Percentiles rank a stretch among this genome's conserved stretches.
These are phyloP conservation scores for Prunella fulvescens DNA, from an alignment of 2,113 vertebrate species.

Conservation along the genomic window DNA sequence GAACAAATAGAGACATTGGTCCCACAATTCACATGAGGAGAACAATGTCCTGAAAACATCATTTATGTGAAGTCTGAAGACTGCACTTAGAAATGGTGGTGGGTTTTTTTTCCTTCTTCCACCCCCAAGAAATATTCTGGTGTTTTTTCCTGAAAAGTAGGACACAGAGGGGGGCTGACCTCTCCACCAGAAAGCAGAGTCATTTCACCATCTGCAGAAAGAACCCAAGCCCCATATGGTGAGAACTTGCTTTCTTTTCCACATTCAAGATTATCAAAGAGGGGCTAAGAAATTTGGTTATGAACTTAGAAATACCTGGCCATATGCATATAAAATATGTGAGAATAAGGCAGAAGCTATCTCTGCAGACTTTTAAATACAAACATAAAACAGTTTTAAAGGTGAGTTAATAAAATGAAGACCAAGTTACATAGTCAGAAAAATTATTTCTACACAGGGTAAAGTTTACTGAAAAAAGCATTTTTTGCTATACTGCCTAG, in stretches of 20 bases:
- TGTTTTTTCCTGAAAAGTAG: background rate
- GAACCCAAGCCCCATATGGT: background rate
- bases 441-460: background rate
- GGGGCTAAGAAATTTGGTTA: background rate
- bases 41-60: background rate
- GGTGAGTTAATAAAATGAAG: background rate
- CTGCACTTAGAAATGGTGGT: background rate
- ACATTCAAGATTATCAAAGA: background rate
- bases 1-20: background rate
- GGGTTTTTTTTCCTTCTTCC: background rate
- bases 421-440: background rate
- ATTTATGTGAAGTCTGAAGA: background rate
- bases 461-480: background rate
- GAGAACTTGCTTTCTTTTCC: background rate
- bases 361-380: background rate
- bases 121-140: background rate
- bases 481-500: constrained; percentile 10
- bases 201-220: constrained; percentile 16
- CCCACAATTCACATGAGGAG: background rate
- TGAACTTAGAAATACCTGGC: background rate
- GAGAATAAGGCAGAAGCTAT: background rate
- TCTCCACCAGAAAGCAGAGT: background rate
- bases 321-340: background rate
- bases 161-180: background rate
- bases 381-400: background rate